Conservation (phyloP, 2,797 vertebrate species). For the Phataginus tetradactyla region DNA sequence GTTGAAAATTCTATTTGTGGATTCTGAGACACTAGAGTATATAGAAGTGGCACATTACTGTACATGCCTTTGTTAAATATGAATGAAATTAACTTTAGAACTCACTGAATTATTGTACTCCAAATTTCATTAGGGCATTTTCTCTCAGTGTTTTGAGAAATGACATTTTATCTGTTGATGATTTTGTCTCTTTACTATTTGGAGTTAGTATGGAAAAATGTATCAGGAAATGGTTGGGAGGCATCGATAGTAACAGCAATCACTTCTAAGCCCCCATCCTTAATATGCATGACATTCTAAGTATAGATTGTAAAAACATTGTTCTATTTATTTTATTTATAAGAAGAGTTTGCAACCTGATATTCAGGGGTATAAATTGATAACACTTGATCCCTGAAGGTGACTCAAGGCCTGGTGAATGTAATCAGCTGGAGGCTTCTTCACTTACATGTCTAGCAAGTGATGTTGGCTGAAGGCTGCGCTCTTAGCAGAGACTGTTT, state of each 20-base stretch:
- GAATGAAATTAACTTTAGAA: background rate
- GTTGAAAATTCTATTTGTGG: background rate
- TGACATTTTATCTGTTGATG: background rate
- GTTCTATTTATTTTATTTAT: background rate
- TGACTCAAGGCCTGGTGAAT: background rate
- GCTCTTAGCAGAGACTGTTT: background rate
- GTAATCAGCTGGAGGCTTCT: background rate
- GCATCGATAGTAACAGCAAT: rapidly evolving
- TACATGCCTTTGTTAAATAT: background rate
- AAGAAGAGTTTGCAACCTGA: background rate
- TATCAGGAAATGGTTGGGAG: background rate
- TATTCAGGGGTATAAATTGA: background rate
- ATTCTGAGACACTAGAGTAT: background rate
- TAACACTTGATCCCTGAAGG: background rate
- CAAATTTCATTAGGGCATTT: background rate
- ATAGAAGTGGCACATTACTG: background rate
- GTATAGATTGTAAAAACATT: background rate
- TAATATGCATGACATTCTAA: background rate
- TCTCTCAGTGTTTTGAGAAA: background rate
- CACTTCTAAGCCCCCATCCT: background rate
- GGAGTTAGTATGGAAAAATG: background rate
- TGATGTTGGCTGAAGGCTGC: background rate
- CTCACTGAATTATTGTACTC: background rate
- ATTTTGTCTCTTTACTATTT: background rate
- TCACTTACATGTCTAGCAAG: background rate